Evolutionary conservation across 2,888 invertebrate species (phyloP), one percentile per base, ranked within the genome.

Genomic region (Thecocarcelia acutangulata): DNA sequence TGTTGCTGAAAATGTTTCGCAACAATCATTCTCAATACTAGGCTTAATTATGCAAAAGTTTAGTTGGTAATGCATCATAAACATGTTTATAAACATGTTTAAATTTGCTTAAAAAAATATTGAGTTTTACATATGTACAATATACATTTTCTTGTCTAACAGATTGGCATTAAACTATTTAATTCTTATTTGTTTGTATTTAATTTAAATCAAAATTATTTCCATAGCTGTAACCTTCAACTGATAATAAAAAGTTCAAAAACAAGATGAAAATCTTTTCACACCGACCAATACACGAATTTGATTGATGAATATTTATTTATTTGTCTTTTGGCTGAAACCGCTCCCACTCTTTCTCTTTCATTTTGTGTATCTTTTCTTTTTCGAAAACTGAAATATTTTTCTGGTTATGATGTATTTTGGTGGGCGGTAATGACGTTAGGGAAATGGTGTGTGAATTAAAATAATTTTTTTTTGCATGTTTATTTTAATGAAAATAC

Each of bases 391-490:
- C n/a, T 21, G 24, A 21, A 42, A 11, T 0, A 17, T 40, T 42
- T 44, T 28, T 54, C 33, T 58, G 21, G 19, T 40, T 46, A 28
- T 64, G 46, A 40, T 37, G 28, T 61, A 44, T 59, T n/a, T 54
- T 61, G 19, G 76, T 76, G 76, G 76, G 76, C 69, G 76, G 46
- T 63, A 15, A 48, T 78, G 78, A 78, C 78, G 78, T 78, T 58
- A 59, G 52, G 12, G 44, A 61, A 40, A 56, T 58, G 21, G 3
- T 56, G 13, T 69, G 46, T 15, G 59, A 37, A 75, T 42, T 74
- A n/a, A n/a, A n/a, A n/a, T 48, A 15, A 40, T 46, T 44, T 19
- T 52, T 11, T 66, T 24, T 61, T 61, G 24, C 24, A 33, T 33
- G 33, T 9, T n/a, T 40, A 33, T 44, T 63, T 61, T 28, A 15